Percentiles rank a stretch among this genome's conserved stretches.
Evolutionary conservation across 2,888 invertebrate genomes (phyloP).

Genomic region (Agonopterix alstromeriana): DNA sequence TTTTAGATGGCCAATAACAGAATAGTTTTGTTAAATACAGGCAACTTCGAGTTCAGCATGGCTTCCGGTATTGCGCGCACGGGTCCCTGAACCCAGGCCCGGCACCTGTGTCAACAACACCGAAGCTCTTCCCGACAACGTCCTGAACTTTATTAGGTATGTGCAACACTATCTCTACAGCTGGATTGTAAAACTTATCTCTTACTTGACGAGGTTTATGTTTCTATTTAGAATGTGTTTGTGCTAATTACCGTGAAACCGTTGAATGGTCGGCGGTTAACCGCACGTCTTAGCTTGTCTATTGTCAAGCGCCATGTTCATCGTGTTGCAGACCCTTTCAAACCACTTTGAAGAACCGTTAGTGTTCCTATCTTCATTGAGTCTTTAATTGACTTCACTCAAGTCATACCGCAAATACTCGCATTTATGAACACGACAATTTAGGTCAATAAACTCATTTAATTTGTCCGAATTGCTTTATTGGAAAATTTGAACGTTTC

Average conservation of each 20-base stretch:
- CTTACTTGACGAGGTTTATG: too few species aligned
- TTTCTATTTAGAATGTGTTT: too few species aligned
- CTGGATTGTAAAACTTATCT: too few species aligned
- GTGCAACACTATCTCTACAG: background rate
- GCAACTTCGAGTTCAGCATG: slow-evolving; percentile 80
- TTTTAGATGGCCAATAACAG: too few species aligned
- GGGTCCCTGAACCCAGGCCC: slow-evolving; percentile 80
- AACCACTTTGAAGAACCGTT: too few species aligned
- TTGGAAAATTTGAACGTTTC: slow-evolving; percentile 34
- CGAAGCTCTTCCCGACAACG: slow-evolving; percentile 78
- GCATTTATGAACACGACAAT: background rate
- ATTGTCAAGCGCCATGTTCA: background rate
- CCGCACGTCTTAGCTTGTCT: slow-evolving; percentile 3
- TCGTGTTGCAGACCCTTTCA: background rate
- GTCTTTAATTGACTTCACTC: background rate
- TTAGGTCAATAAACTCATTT: background rate
- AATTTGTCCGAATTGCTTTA: slow-evolving; percentile 24
- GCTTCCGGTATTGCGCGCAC: slow-evolving; percentile 79
- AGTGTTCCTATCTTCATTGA: too few species aligned
- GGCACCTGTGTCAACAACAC: slow-evolving; percentile 82
- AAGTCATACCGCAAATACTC: background rate
- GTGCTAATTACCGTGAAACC: background rate
- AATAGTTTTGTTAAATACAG: slow-evolving; percentile 27
- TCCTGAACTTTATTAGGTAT: slow-evolving; percentile 82
- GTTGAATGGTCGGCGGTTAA: background rate